Evolutionary conservation across 2,113 vertebrate species (phyloP), one percentile per base, ranked within the genome.

Genomic region (Myrmecophaga tridactyla): DNA sequence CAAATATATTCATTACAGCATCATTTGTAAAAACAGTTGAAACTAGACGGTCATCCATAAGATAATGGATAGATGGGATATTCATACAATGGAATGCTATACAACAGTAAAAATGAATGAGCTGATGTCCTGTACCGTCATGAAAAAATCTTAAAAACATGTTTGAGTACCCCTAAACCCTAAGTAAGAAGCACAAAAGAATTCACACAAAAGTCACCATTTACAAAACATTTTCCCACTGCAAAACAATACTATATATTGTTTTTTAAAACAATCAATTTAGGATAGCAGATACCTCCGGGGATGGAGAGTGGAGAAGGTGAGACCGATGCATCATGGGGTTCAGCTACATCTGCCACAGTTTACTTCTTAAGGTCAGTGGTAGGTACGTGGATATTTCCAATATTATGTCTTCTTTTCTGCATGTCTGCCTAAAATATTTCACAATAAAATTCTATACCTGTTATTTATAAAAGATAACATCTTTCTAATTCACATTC

Each of bases 11-110:
- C 20, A 36, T 25, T 2, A 1, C 10, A 0, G 1, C 7, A 3
- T 29, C 34, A 34, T 6, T 6, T 5, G 31, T 3, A 9, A 31
- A 1, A 91, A 21, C 23, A 2, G n/a, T 23, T 27, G 46, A 17
- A 18, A 29, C 41, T 25, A 4, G 2, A 1, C 6, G 5, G 10
- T 27, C 73, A 3, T 27, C 46, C 6, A 0, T 5, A 41, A 18
- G 60, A 75, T 1, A 0, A 0, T 0, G 20, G 21, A 20, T 0
- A 18, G 8, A 23, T n/a, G 27, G 72, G 46, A 36, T 8, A 3
- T 3, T 12, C 4, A 1, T 1, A 0, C 2, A 4, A 2, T 10
- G 17, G 29, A 53, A 34, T 46, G 27, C 48, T 69, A 43, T 4
- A 27, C 21, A 51, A 12, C 34, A 62, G 53, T 12, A 31, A 63